Percentiles rank a stretch among this genome's conserved stretches.
Conservation (phyloP, 2,113 vertebrate genomes). For the Tragelaphus scriptus region DNA sequence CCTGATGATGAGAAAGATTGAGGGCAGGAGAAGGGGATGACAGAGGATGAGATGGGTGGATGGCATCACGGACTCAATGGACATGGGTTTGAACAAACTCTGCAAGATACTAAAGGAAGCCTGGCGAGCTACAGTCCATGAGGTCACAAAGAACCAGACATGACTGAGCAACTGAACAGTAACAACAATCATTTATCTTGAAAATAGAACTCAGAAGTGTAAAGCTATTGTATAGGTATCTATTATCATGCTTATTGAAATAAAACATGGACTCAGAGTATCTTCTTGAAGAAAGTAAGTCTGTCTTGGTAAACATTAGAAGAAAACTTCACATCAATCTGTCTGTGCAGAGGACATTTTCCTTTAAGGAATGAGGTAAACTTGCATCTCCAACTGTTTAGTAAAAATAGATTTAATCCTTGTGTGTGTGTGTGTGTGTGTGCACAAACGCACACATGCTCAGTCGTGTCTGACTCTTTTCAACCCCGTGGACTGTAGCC, state of each 20-base stretch:
- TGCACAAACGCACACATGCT: rapidly evolving
- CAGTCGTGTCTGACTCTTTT: background rate
- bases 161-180: background rate
- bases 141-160: background rate
- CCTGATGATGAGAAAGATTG: background rate
- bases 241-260: background rate
- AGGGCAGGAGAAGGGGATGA: background rate
- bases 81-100: background rate
- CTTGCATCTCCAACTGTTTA: background rate
- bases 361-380: background rate
- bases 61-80: background rate
- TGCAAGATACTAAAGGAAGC: background rate
- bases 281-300: background rate
- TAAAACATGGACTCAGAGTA: background rate
- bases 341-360: background rate
- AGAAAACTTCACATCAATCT: too few species aligned
- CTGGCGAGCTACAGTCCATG: background rate
- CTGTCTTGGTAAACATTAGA: background rate
- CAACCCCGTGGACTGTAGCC: background rate
- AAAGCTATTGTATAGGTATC: background rate
- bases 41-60: background rate
- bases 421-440: background rate
- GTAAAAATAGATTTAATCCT: background rate
- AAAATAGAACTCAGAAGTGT: background rate
- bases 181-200: background rate